Percentiles rank a stretch among this genome's conserved stretches.
Evolutionary conservation across 2,888 invertebrate species (phyloP).

Genomic region (Chironomus tentans): DNA sequence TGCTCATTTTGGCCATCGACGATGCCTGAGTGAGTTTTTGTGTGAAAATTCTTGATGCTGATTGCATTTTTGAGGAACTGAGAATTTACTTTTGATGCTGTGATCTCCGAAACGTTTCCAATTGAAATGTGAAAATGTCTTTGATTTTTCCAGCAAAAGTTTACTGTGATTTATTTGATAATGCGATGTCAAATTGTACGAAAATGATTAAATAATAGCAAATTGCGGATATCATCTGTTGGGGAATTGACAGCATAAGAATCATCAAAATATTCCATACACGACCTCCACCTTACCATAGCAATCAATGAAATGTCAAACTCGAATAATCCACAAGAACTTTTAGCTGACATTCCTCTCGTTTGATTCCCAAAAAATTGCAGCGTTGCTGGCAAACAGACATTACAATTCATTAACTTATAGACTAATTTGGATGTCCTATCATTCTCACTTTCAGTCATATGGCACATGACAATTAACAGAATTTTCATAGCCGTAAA

Average conservation of each 20-base stretch:
- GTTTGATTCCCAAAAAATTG: slow-evolving; percentile 2
- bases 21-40: background rate
- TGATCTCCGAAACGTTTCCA: too few species aligned
- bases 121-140: too few species aligned
- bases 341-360: background rate
- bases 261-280: too few species aligned
- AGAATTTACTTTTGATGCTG: too few species aligned
- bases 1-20: background rate
- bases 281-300: background rate
- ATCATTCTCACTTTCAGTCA: background rate
- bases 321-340: background rate
- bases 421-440: background rate
- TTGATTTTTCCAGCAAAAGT: background rate
- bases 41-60: background rate
- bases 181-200: background rate
- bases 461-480: background rate
- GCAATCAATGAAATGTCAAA: background rate
- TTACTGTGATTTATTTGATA: background rate
- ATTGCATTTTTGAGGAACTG: background rate
- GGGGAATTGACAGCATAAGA: too few species aligned
- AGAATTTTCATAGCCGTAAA: background rate
- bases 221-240: background rate
- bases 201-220: background rate
- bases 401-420: background rate
- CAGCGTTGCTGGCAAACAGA: background rate